Evolutionary conservation across 2,888 invertebrate genomes (phyloP), one percentile per base, ranked within the genome.

Genomic region (Anthophora plumipes): DNA sequence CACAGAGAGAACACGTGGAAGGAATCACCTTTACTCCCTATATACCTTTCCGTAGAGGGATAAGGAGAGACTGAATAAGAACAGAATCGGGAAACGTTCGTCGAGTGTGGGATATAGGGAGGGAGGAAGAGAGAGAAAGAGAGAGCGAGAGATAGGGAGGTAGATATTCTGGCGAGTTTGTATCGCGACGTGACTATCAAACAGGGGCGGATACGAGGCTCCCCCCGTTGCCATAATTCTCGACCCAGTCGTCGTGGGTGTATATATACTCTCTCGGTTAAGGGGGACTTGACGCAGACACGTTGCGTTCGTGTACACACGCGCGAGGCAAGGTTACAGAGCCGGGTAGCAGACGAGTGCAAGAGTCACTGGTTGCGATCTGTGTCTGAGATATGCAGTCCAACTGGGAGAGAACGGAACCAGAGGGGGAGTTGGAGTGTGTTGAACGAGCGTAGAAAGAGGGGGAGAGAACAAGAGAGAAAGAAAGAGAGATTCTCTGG

Each of bases 171-270:
- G 63, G 83, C 69, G 82, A 80, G 83, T 87, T 87, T 83, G 80
- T 83, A 86, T 89, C 85, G 72, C 84, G 80, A 77, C 80, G 77
- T 74, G 78, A 86, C 84, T 88, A 89, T 88, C 85, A 88, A 89
- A 89, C 83, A 88, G 86, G 88, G 89, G 82, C 85, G 88, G 77
- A 88, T 80, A 86, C 85, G 71, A 39, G 71, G 50, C 25, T 68
- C 52, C 57, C 69, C 72, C 55, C 72, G 72, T 60, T 71, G 48
- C 85, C 84, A 83, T 84, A 84, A 89, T 87, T 87, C 87, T 83
- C 75, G 77, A 80, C 77, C 59, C 74, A 74, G 75, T 79, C 37
- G 67, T 67, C 77, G 89, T 88, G 85, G 82, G 85, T 87, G 89
- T 87, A 82, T 31, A 31, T 31, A 31, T 31, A 31, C 31, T 31